Evolutionary conservation across 2,113 vertebrate species (phyloP).

Genomic region (Carettochelys insculpta): DNA sequence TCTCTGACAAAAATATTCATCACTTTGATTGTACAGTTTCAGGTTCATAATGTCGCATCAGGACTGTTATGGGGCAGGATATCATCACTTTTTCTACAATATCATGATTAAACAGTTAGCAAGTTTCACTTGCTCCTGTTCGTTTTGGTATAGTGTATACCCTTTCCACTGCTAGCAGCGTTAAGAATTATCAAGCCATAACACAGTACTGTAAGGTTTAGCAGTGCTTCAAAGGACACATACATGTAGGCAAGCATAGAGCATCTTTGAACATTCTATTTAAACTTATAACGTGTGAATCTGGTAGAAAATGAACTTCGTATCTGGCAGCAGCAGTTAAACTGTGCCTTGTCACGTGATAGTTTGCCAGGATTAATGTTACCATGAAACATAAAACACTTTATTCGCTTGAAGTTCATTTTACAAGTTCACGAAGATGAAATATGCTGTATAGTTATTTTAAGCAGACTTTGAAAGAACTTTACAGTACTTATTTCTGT

Average conservation of each 20-base stretch:
- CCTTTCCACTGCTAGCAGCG: slow-evolving; percentile 67
- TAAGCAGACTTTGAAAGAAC: slow-evolving; percentile 26
- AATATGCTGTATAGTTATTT: slow-evolving; percentile 42
- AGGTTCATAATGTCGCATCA: slow-evolving; percentile 69
- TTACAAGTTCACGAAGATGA: slow-evolving; percentile 24
- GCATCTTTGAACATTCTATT: background rate
- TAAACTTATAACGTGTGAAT: slow-evolving; percentile 10
- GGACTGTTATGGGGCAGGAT: slow-evolving; percentile 76
- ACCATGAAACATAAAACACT: slow-evolving; percentile 21
- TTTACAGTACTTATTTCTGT: slow-evolving; percentile 67
- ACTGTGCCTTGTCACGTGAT: slow-evolving; percentile 77
- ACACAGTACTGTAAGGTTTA: slow-evolving; percentile 71
- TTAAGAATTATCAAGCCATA: slow-evolving; percentile 80
- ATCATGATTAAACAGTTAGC: slow-evolving; percentile 26
- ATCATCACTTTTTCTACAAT: slow-evolving; percentile 29
- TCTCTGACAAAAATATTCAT: slow-evolving; percentile 79
- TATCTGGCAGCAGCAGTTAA: slow-evolving; percentile 58
- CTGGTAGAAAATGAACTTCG: slow-evolving; percentile 25
- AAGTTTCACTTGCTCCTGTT: slow-evolving; percentile 43
- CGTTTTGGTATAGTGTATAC: slow-evolving; percentile 51
- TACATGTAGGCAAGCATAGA: background rate
- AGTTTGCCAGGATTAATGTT: slow-evolving; percentile 51
- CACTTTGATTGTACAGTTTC: slow-evolving; percentile 80
- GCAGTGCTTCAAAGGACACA: slow-evolving; percentile 58
- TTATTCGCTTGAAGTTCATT: slow-evolving; percentile 25